Evolutionary conservation across 2,797 vertebrate species (phyloP).

Genomic region (Thaleichthys pacificus): DNA sequence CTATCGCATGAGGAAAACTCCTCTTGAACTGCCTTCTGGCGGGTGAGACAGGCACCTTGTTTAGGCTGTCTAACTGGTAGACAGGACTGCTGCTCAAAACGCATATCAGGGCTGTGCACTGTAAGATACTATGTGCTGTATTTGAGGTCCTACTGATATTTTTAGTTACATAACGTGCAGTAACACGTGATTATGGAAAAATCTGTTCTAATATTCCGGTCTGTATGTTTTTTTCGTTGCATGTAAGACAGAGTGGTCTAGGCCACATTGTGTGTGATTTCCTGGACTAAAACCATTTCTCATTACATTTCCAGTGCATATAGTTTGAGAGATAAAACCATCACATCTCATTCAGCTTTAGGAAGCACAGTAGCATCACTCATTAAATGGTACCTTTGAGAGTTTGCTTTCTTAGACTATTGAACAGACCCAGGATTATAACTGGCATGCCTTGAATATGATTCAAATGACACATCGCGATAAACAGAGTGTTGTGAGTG

Average conservation of each 20-base stretch:
- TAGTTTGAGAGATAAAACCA: neutral
- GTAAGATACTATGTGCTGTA: neutral
- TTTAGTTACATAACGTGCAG: neutral
- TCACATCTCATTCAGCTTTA: neutral
- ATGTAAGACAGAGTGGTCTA: too few relatives aligned
- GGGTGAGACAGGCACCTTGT: slow-evolving; percentile 40
- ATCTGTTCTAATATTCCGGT: neutral
- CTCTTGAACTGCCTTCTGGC: slow-evolving; percentile 10
- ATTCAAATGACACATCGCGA: slow-evolving; percentile 39
- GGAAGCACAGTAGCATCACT: neutral
- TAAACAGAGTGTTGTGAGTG: slow-evolving; percentile 40
- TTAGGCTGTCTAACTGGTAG: slow-evolving; percentile 11
- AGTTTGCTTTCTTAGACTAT: slow-evolving; percentile 16
- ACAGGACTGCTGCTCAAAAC: slow-evolving; percentile 7
- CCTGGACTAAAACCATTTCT: neutral
- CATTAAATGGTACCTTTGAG: slow-evolving; percentile 10
- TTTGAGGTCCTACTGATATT: neutral
- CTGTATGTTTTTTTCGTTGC: neutral
- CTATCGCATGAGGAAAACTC: slow-evolving; percentile 44
- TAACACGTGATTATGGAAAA: neutral
- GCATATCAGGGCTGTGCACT: neutral
- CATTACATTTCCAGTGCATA: neutral
- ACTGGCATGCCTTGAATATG: slow-evolving; percentile 18
- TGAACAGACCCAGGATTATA: slow-evolving; percentile 26
- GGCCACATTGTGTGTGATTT: neutral